These are phyloP conservation scores for Astreopora myriophthalma DNA, from an alignment of 64 coral and sea anemone genomes.

Conservation along the genomic window DNA sequence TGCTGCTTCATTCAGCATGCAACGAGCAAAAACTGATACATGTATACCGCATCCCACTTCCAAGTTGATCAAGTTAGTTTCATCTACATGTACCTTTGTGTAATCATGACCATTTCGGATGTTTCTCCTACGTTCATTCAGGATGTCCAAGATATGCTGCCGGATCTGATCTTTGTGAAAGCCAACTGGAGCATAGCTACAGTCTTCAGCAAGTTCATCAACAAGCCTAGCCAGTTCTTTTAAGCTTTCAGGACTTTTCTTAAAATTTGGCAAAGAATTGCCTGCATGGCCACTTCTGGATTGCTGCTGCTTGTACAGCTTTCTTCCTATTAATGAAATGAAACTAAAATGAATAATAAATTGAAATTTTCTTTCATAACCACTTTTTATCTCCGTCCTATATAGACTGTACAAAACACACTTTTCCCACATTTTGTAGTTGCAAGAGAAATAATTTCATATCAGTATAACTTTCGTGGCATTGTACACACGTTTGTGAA, in stretches of 20 bases:
- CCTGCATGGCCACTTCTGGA: not conserved
- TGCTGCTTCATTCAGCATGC: no score
- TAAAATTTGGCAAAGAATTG: slow-evolving; percentile 2
- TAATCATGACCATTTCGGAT: slow-evolving; percentile 57
- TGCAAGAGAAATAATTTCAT: not conserved
- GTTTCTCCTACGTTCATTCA: slow-evolving; percentile 38
- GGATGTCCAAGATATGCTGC: slow-evolving; percentile 49
- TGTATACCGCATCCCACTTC: not conserved
- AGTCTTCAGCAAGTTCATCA: slow-evolving; percentile 5
- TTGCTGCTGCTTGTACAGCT: not conserved
- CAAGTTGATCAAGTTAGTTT: not conserved
- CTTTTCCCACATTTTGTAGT: not conserved
- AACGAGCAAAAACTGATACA: not conserved
- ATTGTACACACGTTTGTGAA: not conserved
- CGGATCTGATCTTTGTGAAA: slow-evolving; percentile 50
- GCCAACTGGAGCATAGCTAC: not conserved
- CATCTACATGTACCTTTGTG: slow-evolving; percentile 11
- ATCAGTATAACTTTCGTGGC: not conserved
- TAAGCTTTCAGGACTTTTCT: not conserved
- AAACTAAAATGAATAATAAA: not conserved
- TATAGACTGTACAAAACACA: not conserved
- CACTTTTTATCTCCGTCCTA: not conserved
- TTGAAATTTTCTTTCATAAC: not conserved
- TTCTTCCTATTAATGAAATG: not conserved
- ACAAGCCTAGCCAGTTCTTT: not conserved